Conservation (phyloP, 1,140 invertebrate species). For the Pollicipes pollicipes region DNA sequence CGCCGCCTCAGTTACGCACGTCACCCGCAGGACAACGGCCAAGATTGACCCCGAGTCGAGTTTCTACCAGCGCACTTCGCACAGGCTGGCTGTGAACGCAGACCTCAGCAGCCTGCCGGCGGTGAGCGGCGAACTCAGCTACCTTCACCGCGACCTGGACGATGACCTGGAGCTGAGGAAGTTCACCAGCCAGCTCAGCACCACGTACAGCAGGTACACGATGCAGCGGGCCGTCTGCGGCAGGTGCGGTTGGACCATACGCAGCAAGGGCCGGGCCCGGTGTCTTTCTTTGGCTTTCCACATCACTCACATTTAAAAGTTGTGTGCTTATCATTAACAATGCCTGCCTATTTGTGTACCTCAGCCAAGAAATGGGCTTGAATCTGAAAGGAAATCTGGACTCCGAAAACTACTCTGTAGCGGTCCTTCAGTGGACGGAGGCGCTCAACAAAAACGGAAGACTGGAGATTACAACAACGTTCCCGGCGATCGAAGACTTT, state of each 20-base stretch:
- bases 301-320: too few species aligned
- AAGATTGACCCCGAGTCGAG: not conserved
- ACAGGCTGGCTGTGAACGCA: not conserved
- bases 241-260: too few species aligned
- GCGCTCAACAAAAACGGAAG: not conserved
- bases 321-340: too few species aligned
- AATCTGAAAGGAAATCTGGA: not conserved
- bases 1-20: too few species aligned
- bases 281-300: too few species aligned
- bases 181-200: not conserved
- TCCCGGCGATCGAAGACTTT: not conserved
- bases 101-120: too few species aligned
- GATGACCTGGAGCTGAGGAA: not conserved
- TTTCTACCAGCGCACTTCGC: not conserved
- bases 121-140: not conserved
- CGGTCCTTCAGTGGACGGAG: not conserved
- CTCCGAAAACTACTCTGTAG: not conserved
- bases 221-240: too few species aligned
- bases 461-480: not conserved
- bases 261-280: too few species aligned
- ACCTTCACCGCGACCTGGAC: not conserved
- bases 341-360: too few species aligned
- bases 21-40: not conserved
- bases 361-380: not conserved
- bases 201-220: not conserved